These are phyloP conservation scores for Brachypteracias leptosomus DNA, from an alignment of 2,113 vertebrate genomes.

Conservation along the genomic window DNA sequence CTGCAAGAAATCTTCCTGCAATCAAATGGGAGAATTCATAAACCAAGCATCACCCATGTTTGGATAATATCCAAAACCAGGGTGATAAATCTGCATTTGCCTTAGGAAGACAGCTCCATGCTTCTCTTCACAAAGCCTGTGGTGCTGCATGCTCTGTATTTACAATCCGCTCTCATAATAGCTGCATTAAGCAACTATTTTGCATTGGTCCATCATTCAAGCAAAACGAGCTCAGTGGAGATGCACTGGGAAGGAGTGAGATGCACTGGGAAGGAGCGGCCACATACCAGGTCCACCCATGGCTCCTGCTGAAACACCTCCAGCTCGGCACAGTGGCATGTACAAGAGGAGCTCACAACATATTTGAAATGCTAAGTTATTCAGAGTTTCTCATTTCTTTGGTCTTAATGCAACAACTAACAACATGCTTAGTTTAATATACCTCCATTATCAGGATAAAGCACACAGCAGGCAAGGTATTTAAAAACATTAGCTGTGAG, in stretches of 20 bases:
- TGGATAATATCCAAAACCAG: background rate
- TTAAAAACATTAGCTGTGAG: background rate
- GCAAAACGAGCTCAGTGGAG: background rate
- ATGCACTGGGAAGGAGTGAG: background rate
- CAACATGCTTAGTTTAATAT: background rate
- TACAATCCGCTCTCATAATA: background rate
- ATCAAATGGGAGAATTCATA: background rate
- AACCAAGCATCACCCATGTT: background rate
- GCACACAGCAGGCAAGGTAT: background rate
- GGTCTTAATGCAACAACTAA: background rate
- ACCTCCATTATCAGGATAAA: background rate
- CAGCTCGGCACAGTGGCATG: fast-evolving
- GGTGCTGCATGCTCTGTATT: background rate
- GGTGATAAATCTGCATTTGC: background rate
- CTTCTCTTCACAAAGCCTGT: background rate
- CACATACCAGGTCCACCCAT: fast-evolving
- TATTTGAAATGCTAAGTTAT: background rate
- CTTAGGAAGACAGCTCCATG: background rate
- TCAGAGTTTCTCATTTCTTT: background rate
- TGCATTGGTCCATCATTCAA: background rate
- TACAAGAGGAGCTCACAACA: background rate
- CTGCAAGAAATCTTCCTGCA: background rate
- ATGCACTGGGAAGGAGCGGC: background rate
- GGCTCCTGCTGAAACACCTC: background rate
- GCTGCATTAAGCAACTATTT: background rate